Conservation (phyloP, 2,888 invertebrate genomes). For the Pimpla rufipes region DNA sequence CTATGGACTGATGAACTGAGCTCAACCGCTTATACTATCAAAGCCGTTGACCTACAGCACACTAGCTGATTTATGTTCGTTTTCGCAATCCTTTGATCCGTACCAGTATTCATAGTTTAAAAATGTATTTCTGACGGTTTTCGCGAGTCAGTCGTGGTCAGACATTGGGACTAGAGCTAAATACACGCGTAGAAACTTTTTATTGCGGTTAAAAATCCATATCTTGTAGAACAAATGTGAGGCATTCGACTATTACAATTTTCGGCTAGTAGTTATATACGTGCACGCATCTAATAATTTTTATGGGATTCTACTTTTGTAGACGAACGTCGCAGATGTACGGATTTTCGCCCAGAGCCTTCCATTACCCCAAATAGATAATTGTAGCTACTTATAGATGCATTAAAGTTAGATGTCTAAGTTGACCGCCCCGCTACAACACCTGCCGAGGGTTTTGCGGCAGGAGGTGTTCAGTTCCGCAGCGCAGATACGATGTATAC, state of each 20-base stretch:
- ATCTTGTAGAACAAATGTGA: too few species aligned
- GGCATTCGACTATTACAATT: too few species aligned
- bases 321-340: conserved; percentile 58
- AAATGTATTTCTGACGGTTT: too few species aligned
- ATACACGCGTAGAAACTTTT: too few species aligned
- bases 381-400: conserved; percentile 57
- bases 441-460: conserved; percentile 7
- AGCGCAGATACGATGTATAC: neutral
- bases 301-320: too few species aligned
- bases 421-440: conserved; percentile 1
- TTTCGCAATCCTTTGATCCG: conserved; percentile 46
- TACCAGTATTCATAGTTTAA: neutral
- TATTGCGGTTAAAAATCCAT: too few species aligned
- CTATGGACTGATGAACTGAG: neutral
- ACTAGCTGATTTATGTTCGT: conserved; percentile 13
- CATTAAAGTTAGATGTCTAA: neutral
- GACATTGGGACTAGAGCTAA: too few species aligned
- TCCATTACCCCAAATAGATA: conserved; percentile 59
- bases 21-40: neutral
- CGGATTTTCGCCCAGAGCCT: conserved; percentile 48
- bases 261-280: too few species aligned
- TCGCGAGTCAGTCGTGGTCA: too few species aligned
- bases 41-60: neutral
- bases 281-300: too few species aligned
- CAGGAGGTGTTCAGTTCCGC: conserved; percentile 12